These are phyloP conservation scores for Procapra przewalskii DNA, from an alignment of 2,113 vertebrate species.

Conservation along the genomic window DNA sequence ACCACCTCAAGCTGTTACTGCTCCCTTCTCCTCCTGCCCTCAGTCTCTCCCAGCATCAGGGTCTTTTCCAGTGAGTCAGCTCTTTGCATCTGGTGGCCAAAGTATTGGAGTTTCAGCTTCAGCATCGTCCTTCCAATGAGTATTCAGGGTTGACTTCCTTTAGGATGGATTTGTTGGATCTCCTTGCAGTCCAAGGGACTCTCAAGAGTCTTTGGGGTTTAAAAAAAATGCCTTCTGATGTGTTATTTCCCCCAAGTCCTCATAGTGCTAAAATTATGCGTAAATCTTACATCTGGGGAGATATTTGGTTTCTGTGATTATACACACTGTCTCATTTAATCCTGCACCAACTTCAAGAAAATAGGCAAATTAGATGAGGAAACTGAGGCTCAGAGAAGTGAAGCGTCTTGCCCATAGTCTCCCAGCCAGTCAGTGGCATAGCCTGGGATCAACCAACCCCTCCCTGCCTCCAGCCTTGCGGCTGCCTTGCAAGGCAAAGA, in stretches of 20 bases:
- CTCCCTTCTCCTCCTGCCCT: not conserved
- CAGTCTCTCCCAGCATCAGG: not conserved
- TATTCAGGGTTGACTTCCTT: not conserved
- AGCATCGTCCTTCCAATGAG: not conserved
- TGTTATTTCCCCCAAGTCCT: not conserved
- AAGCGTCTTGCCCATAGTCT: not conserved
- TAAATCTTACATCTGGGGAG: not conserved
- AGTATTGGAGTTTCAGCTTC: not conserved
- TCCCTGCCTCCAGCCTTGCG: not conserved
- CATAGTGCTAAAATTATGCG: not conserved
- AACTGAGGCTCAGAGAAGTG: not conserved
- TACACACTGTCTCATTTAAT: not conserved
- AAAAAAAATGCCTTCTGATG: not conserved
- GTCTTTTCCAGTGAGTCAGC: not conserved
- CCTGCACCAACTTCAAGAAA: not conserved
- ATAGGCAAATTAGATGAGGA: not conserved
- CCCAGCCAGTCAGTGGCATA: too few relatives aligned
- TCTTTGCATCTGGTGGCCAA: not conserved
- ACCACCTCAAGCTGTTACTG: not conserved
- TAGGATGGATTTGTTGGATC: not conserved
- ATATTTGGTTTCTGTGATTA: not conserved
- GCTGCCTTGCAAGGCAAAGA: too few relatives aligned
- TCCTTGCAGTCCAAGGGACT: not conserved
- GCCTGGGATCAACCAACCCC: not conserved
- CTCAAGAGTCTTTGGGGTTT: not conserved